phyloP scores from a whole-genome alignment of 2,113 vertebrate genomes.

The Colius striatus region DNA sequence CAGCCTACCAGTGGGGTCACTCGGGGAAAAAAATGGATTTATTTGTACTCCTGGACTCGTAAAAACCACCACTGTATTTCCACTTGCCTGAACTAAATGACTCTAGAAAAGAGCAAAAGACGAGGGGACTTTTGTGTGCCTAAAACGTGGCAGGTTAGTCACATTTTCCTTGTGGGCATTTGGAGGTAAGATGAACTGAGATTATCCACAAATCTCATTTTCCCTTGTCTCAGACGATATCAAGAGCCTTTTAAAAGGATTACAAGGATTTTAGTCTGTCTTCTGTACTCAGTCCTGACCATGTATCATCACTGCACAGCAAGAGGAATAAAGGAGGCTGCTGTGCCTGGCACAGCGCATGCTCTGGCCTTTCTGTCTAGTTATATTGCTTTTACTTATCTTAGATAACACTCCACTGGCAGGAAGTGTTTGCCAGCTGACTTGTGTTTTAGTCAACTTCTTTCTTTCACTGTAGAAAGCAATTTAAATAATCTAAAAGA shows the following conservation, averaged over 20 bases:
- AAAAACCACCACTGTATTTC: background rate
- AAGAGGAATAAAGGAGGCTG: background rate
- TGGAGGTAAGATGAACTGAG: background rate
- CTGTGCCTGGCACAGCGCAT: background rate
- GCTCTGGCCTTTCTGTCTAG: background rate
- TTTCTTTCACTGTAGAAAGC: background rate
- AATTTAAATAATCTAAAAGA: background rate
- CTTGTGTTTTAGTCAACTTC: background rate
- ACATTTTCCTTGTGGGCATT: background rate
- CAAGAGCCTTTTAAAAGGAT: conserved; percentile 19
- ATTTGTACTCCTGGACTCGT: background rate
- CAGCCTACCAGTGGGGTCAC: background rate
- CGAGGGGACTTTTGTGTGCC: background rate
- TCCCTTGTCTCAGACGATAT: background rate
- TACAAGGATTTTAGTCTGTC: conserved; percentile 14
- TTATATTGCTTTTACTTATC: background rate
- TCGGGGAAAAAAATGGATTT: background rate
- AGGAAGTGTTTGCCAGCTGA: background rate
- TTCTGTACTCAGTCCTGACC: background rate
- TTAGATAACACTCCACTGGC: background rate
- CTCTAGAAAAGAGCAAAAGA: background rate
- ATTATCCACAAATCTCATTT: conserved; percentile 43
- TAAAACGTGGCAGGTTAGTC: background rate
- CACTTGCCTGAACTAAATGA: background rate
- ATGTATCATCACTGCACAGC: background rate